phyloP scores from a whole-genome alignment of 2,888 invertebrate species.

The Ophioninae sp. region DNA sequence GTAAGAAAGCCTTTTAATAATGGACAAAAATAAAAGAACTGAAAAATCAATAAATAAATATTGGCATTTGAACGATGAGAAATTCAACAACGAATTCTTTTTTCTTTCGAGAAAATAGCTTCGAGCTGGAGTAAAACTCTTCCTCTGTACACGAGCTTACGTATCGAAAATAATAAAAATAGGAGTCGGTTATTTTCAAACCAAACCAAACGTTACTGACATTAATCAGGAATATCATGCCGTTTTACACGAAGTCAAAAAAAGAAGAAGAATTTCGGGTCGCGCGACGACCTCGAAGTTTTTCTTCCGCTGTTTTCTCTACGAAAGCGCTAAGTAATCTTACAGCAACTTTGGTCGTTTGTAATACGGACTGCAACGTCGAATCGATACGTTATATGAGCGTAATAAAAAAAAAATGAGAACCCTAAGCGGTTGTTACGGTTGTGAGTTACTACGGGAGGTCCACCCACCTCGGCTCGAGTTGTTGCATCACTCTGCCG shows the following conservation, averaged over 20 bases:
- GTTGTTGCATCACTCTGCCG: slow-evolving; percentile 84
- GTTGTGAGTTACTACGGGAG: slow-evolving; percentile 15
- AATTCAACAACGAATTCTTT: background rate
- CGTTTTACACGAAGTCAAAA: slow-evolving; percentile 66
- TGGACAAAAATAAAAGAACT: too few species aligned
- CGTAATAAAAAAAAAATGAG: slow-evolving; percentile 25
- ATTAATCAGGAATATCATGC: slow-evolving; percentile 79
- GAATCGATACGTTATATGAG: slow-evolving; percentile 38
- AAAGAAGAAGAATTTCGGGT: slow-evolving; percentile 26
- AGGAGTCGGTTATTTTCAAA: slow-evolving; percentile 73
- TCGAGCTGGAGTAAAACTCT: background rate
- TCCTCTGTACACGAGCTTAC: background rate
- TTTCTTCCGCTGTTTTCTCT: background rate
- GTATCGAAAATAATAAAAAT: slow-evolving; percentile 6
- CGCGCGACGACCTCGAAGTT: background rate
- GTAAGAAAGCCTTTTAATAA: too few species aligned
- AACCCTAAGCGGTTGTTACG: slow-evolving; percentile 36
- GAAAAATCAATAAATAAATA: too few species aligned
- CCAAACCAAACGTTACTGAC: slow-evolving; percentile 79
- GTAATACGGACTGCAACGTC: slow-evolving; percentile 5
- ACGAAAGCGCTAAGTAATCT: slow-evolving; percentile 37
- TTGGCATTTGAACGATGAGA: background rate
- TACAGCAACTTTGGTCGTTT: slow-evolving; percentile 27
- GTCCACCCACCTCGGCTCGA: slow-evolving; percentile 78
- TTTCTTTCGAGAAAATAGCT: background rate